Conservation (phyloP, 2,113 vertebrate genomes). For the Craseonycteris thonglongyai region DNA sequence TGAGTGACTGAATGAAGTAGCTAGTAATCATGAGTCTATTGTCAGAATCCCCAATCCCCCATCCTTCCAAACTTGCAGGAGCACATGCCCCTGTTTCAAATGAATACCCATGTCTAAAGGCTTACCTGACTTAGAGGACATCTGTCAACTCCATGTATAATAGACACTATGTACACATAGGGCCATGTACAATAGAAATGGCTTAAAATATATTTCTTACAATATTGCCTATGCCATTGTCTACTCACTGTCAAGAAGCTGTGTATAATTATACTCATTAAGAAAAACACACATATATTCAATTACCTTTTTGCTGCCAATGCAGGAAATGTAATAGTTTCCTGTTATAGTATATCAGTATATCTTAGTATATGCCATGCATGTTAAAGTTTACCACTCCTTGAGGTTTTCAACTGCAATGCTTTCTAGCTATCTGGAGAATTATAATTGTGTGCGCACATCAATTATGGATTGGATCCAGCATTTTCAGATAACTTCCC, state of each 20-base stretch:
- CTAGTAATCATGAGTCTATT: background rate
- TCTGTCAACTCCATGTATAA: background rate
- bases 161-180: background rate
- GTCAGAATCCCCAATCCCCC: slow-evolving; percentile 2
- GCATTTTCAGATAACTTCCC: slow-evolving; percentile 80
- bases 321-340: slow-evolving; percentile 79
- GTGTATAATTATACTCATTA: slow-evolving; percentile 77
- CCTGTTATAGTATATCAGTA: slow-evolving; percentile 81
- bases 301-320: slow-evolving; percentile 77
- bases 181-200: background rate
- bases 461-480: slow-evolving; percentile 90
- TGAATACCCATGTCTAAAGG: background rate
- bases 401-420: slow-evolving; percentile 86
- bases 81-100: background rate
- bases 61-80: background rate
- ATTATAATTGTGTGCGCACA: slow-evolving; percentile 89
- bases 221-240: background rate
- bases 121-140: background rate
- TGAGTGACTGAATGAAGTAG: slow-evolving; percentile 33
- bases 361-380: slow-evolving; percentile 87
- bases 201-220: background rate
- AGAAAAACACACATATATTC: slow-evolving; percentile 77
- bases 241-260: slow-evolving; percentile 70
- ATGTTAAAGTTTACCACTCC: slow-evolving; percentile 88
- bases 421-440: slow-evolving; percentile 88